Evolutionary conservation across 2,888 invertebrate species (phyloP).

Genomic region (Yponomeuta malinellus): DNA sequence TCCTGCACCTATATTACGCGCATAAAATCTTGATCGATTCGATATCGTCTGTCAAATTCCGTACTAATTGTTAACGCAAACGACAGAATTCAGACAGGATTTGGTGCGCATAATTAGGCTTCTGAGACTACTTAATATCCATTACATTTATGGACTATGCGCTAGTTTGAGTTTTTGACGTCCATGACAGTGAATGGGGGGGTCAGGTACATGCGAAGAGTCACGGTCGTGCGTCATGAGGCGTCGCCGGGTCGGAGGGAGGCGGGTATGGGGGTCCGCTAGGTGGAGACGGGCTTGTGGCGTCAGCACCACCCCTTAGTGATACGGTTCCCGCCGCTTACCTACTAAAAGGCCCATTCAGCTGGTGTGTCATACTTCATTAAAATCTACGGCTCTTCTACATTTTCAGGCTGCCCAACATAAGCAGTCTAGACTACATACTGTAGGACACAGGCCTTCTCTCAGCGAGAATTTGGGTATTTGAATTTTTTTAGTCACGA

Average conservation of each 20-base stretch:
- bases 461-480: too few species aligned
- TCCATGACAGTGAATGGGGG: slow-evolving; percentile 26
- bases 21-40: too few species aligned
- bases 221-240: slow-evolving; percentile 49
- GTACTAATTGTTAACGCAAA: too few species aligned
- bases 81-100: too few species aligned
- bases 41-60: too few species aligned
- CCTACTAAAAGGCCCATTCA: neutral
- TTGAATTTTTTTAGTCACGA: too few species aligned
- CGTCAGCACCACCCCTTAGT: slow-evolving; percentile 9
- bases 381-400: neutral
- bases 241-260: slow-evolving; percentile 22
- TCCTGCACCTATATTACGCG: too few species aligned
- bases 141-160: too few species aligned
- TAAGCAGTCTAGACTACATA: too few species aligned
- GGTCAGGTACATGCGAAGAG: slow-evolving; percentile 23
- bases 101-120: too few species aligned
- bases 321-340: neutral
- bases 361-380: neutral
- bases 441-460: too few species aligned
- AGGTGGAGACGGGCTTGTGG: slow-evolving; percentile 7
- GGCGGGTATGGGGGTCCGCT: slow-evolving; percentile 33
- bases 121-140: too few species aligned
- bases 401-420: neutral
- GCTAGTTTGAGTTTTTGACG: neutral